These are phyloP conservation scores for Pterophyllum scalare DNA, from an alignment of 2,113 vertebrate genomes.

Conservation along the genomic window DNA sequence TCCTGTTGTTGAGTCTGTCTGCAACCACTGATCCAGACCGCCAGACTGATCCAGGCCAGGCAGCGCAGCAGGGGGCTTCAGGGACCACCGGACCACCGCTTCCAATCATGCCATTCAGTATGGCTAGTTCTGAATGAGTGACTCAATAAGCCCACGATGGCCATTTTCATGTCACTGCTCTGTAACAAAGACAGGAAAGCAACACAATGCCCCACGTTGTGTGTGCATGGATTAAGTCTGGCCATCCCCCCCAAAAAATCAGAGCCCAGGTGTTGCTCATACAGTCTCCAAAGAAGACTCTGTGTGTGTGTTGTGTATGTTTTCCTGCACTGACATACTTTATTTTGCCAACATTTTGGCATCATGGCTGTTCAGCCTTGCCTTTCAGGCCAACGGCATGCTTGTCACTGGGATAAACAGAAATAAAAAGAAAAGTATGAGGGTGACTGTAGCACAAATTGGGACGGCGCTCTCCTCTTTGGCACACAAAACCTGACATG, in stretches of 20 bases:
- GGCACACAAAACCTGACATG: conserved; percentile 18
- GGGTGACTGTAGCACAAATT: background rate
- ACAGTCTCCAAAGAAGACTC: conserved; percentile 17
- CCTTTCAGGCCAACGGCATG: background rate
- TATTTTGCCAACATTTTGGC: background rate
- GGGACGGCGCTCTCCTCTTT: background rate
- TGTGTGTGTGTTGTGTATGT: background rate
- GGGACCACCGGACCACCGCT: conserved; percentile 24
- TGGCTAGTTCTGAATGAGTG: conserved; percentile 43
- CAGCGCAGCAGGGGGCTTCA: conserved; percentile 39
- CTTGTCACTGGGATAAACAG: conserved; percentile 9
- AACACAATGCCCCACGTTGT: conserved; percentile 15
- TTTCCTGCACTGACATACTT: background rate
- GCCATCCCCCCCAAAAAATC: background rate
- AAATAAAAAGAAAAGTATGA: conserved; percentile 9
- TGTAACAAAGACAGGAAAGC: conserved; percentile 46
- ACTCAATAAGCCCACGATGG: conserved; percentile 27
- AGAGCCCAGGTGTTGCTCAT: conserved; percentile 35
- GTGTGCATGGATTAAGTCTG: background rate
- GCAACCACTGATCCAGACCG: conserved; percentile 38
- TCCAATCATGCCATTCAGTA: conserved; percentile 42
- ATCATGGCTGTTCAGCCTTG: background rate
- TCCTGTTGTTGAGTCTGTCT: conserved; percentile 28
- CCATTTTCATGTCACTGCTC: conserved; percentile 45
- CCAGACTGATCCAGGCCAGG: conserved; percentile 26